Conservation (phyloP, 1,140 invertebrate species). For the Gryllus bimaculatus region DNA sequence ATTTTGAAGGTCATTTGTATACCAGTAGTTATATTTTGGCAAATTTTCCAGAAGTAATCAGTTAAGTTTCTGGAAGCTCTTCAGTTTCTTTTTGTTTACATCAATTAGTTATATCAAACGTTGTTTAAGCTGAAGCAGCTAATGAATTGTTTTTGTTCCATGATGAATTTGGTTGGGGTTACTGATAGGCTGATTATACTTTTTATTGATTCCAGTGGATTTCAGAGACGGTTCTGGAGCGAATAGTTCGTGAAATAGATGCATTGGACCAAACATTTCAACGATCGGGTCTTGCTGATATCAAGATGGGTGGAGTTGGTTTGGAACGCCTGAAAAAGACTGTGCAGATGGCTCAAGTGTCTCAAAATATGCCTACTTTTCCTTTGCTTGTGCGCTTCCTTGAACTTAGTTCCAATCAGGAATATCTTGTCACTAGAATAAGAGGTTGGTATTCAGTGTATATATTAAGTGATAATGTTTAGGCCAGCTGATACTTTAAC, state of each 20-base stretch:
- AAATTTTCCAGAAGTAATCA: background rate
- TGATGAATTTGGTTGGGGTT: too few species aligned
- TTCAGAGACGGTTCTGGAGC: constrained; percentile 60
- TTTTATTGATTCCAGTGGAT: constrained; percentile 53
- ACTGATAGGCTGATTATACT: too few species aligned
- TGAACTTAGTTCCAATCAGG: constrained; percentile 68
- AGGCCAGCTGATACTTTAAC: too few species aligned
- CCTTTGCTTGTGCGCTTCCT: constrained; percentile 63
- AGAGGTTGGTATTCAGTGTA: constrained; percentile 34
- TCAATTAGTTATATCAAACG: too few species aligned
- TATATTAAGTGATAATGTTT: background rate
- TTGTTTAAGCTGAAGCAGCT: too few species aligned
- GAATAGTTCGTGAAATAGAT: constrained; percentile 59
- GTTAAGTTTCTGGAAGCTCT: too few species aligned
- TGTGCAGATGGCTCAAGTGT: constrained; percentile 48
- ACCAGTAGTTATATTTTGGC: too few species aligned
- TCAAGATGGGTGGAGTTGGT: constrained; percentile 57
- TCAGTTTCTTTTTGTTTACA: background rate
- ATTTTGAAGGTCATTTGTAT: too few species aligned
- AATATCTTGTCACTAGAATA: constrained; percentile 69
- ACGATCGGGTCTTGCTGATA: constrained; percentile 56
- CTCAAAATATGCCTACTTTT: constrained; percentile 55
- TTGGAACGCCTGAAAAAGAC: constrained; percentile 60
- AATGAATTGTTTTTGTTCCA: too few species aligned
- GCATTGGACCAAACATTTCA: constrained; percentile 53